Conservation (phyloP, 1,140 invertebrate species). For the Zaprionus tsacasi region DNA sequence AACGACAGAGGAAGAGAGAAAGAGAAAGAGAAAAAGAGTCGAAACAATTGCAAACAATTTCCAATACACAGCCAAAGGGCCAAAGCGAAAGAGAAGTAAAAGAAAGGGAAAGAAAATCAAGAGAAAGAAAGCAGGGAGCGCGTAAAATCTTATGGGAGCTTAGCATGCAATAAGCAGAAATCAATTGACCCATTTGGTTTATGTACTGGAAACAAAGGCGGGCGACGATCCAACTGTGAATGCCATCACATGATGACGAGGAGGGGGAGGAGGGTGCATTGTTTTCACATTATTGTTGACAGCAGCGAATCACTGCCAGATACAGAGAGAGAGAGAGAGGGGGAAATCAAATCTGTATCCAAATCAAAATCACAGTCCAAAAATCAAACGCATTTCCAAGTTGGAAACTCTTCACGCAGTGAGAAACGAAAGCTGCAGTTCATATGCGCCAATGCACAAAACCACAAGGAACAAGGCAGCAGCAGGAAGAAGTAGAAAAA, state of each 20-base stretch:
- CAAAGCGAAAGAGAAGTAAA: background rate
- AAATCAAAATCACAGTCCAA: slow-evolving; percentile 32
- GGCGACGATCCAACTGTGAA: slow-evolving; percentile 24
- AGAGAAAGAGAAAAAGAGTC: background rate
- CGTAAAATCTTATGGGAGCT: slow-evolving; percentile 69
- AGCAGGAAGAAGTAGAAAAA: background rate
- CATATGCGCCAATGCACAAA: slow-evolving; percentile 58
- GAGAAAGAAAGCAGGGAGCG: slow-evolving; percentile 18
- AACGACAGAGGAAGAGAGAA: background rate
- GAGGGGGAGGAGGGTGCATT: slow-evolving; percentile 19
- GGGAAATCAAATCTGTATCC: background rate
- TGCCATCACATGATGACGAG: slow-evolving; percentile 29
- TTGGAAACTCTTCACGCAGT: slow-evolving; percentile 39
- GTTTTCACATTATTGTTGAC: slow-evolving; percentile 66
- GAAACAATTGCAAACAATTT: slow-evolving; percentile 66
- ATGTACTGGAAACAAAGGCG: slow-evolving; percentile 66
- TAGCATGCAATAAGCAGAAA: slow-evolving; percentile 76
- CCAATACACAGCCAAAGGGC: slow-evolving; percentile 50
- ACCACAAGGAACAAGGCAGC: slow-evolving; percentile 23
- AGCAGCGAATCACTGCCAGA: slow-evolving; percentile 46
- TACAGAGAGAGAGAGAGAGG: background rate
- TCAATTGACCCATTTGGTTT: slow-evolving; percentile 78
- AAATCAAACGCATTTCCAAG: slow-evolving; percentile 58
- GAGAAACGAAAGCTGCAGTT: slow-evolving; percentile 65
- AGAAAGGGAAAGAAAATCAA: slow-evolving; percentile 3